Evolutionary conservation across 2,888 invertebrate species (phyloP), one percentile per base, ranked within the genome.

Genomic region (Acanthosepion esculentum): DNA sequence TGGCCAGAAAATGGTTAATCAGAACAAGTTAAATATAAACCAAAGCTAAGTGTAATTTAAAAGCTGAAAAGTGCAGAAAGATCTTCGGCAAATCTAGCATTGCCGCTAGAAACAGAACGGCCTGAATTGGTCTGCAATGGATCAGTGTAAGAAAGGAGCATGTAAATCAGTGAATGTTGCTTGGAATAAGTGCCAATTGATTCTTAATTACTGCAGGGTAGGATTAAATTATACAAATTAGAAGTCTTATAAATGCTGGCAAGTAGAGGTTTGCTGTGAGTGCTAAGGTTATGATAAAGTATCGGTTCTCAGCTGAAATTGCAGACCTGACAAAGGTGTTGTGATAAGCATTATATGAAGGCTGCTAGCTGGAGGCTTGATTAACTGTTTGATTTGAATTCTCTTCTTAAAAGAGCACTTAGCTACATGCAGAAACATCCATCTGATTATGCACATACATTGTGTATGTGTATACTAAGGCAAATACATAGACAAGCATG

Each of bases 181-280:
- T 33, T 15, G 78, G 4, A 78, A 78, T n/a, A 78, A 78, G 78
- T 33, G 78, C 78, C n/a, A 78, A n/a, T 78, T 78, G n/a, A n/a
- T 78, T 78, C 78, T 78, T 78, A 78, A 78, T 78, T 78, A 78
- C 78, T 78, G 78, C 78, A 78, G n/a, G 78, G n/a, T 78, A 78
- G 78, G 78, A 78, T 78, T 78, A 78, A 78, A 78, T 78, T n/a
- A 78, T 78, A 78, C n/a, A 78, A 78, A 78, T 78, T 78, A 78
- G 78, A 78, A 78, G 78, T n/a, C 78, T 78, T 78, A n/a, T 78
- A 78, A 78, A 78, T n/a, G 78, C n/a, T 78, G 78, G 78, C n/a
- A 78, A 78, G 78, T 78, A 78, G n/a, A 78, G 78, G n/a, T 78
- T 41, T 78, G 78, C 78, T 78, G n/a, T 2, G n/a, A 78, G 78